Conservation (phyloP, 1,140 invertebrate genomes). For the Diorhabda carinulata region DNA sequence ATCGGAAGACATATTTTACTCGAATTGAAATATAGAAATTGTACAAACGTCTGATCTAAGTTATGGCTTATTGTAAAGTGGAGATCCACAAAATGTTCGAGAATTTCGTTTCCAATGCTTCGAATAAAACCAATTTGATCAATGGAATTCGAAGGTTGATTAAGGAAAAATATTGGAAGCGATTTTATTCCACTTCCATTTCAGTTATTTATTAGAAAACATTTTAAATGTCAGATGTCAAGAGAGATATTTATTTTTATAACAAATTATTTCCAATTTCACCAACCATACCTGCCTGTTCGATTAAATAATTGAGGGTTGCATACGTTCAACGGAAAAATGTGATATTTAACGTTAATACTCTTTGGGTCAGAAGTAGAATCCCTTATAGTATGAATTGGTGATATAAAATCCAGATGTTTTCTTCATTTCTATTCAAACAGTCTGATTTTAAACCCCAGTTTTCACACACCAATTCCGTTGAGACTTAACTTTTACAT, state of each 20-base stretch:
- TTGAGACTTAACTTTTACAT: no score
- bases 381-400: no score
- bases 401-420: no score
- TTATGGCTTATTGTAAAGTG: constrained; percentile 1
- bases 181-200: neutral
- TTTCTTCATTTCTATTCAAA: no score
- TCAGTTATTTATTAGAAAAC: no score
- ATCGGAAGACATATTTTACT: constrained; percentile 5
- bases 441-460: no score
- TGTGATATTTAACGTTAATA: no score
- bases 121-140: neutral
- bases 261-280: constrained; percentile 3
- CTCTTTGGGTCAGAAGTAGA: no score
- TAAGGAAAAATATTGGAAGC: neutral
- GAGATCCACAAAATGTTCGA: neutral
- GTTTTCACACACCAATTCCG: no score
- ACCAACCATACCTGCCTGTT: neutral
- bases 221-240: neutral
- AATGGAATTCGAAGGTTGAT: neutral
- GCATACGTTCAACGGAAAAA: no score
- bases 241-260: neutral
- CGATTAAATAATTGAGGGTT: no score
- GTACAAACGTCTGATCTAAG: neutral
- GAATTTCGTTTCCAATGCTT: neutral
- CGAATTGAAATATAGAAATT: constrained; percentile 2